Evolutionary conservation across 2,888 invertebrate species (phyloP).

Genomic region (Tenthredo mesomela): DNA sequence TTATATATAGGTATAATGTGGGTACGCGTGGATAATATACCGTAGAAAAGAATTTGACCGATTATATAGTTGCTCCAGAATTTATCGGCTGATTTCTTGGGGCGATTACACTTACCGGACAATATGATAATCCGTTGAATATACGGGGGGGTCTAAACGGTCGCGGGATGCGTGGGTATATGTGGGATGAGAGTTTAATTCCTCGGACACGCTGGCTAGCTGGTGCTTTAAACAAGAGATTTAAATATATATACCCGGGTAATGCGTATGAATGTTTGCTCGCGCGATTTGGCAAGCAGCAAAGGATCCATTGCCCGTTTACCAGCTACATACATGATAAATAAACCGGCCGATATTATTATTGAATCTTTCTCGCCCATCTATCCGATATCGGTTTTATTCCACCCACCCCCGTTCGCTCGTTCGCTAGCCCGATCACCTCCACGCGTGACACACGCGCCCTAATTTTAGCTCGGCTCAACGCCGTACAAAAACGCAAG

Average conservation of each 20-base stretch:
- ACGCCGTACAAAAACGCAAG: background rate
- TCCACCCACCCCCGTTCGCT: background rate
- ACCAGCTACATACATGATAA: conserved; percentile 71
- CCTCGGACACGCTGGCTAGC: conserved; percentile 20
- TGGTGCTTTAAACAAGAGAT: conserved; percentile 47
- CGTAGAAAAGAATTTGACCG: conserved; percentile 5
- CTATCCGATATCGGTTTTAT: conserved; percentile 52
- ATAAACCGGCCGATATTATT: conserved; percentile 75
- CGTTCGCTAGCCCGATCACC: background rate
- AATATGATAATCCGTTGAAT: conserved; percentile 26
- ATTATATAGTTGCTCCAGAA: conserved; percentile 29
- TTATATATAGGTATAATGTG: background rate
- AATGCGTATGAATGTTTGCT: conserved; percentile 52
- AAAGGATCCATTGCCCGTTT: conserved; percentile 67
- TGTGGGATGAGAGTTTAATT: conserved; percentile 26
- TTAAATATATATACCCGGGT: conserved; percentile 52
- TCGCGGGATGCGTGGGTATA: conserved; percentile 23
- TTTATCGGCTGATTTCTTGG: conserved; percentile 8
- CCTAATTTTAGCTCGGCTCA: background rate
- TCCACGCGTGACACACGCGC: conserved; percentile 8
- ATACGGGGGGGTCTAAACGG: conserved; percentile 4
- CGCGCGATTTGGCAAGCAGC: conserved; percentile 46
- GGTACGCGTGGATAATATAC: background rate
- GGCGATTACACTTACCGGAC: conserved; percentile 22
- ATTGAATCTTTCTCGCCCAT: conserved; percentile 72